Base-by-base conservation (phyloP, 2,113 vertebrate genomes). In the Charina bottae region DNA sequence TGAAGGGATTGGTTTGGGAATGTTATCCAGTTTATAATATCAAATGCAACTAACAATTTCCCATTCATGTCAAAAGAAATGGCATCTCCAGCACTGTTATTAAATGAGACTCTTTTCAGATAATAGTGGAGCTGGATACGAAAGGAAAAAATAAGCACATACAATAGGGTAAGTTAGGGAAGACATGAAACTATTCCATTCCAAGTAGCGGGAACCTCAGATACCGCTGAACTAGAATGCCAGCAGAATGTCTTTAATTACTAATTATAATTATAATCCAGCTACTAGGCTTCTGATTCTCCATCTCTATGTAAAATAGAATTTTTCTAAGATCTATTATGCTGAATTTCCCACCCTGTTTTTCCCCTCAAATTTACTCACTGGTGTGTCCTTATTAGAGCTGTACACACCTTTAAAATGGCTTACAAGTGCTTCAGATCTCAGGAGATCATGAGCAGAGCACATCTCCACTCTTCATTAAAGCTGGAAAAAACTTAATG, bases 1-100 rank as follows among this genome's bases (percentile, higher is more conserved):
- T 42, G 53, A 72, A 91, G 23, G 23, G 90, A 91, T 26, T 91
- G 90, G 62, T 91, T 91, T 68, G 85, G 59, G 53, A 87, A 91
- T 17, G 13, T 86, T 2, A 91, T 49, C 90, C 84, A 91, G 62
- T 91, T 91, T 2, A 91, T 72, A 46, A 91, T 91, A 12, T 87
- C 85, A 55, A 87, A 87, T 55, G 53, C 60, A 87, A 33, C n/a
- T 42, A 46, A 2, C 23, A 91, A 12, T 91, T 91, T 54, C 1
- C 85, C 13, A 56, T 91, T 72, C 59, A 42, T 33, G 17, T 87
- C n/a, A 72, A 91, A 91, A 17, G 7, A 42, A 23, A 91, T 42
- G 15, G 26, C 7, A 8, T 91, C 90, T 19, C 62, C 85, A 55
- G 24, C 90, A 56, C 49, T 91, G 90, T 91, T 91, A 37, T 91